These are phyloP conservation scores for Dromiciops gliroides DNA, from an alignment of 2,113 vertebrate genomes.

Conservation along the genomic window DNA sequence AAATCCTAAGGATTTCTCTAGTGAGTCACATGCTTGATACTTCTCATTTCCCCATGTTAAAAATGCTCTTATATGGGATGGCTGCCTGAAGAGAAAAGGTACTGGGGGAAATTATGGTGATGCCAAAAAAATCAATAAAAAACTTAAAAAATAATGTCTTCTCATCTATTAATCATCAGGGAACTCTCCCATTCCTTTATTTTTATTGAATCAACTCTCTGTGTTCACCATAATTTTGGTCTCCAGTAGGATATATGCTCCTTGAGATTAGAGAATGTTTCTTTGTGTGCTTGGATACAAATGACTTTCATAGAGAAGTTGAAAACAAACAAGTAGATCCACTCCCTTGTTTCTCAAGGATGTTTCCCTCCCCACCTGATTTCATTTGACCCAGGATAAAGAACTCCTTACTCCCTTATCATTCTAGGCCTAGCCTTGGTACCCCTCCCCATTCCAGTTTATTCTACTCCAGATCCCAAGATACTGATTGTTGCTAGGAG, in stretches of 20 bases:
- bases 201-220: background rate
- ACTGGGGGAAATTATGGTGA: background rate
- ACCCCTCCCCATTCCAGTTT: background rate
- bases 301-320: background rate
- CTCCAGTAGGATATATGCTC: background rate
- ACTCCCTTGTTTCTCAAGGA: background rate
- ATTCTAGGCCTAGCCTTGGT: background rate
- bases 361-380: background rate
- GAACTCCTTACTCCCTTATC: background rate
- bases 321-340: background rate
- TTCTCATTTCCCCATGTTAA: background rate
- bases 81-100: background rate
- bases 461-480: background rate
- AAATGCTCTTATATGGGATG: background rate
- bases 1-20: background rate
- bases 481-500: background rate
- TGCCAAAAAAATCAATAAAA: background rate
- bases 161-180: background rate
- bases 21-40: background rate
- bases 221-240: background rate
- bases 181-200: background rate
- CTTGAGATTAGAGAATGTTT: background rate
- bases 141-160: background rate
- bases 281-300: background rate
- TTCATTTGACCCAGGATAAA: background rate